These are phyloP conservation scores for Sphenodon punctatus DNA, from an alignment of 2,797 vertebrate species.

Conservation along the genomic window DNA sequence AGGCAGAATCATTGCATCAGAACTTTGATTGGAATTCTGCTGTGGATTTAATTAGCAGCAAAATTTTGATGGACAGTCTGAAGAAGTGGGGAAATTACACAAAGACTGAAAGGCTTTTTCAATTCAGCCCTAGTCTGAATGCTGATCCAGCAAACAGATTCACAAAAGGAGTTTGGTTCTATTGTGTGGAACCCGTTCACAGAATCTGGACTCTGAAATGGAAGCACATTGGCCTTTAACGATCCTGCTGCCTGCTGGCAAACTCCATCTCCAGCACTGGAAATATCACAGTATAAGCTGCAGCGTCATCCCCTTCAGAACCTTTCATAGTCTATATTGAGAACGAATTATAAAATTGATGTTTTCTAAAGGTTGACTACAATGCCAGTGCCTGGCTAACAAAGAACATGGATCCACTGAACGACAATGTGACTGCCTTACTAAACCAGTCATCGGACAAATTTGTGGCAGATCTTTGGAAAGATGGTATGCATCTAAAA, in stretches of 20 bases:
- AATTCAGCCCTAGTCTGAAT: background rate
- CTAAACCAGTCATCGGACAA: conserved; percentile 90
- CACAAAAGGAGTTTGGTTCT: background rate
- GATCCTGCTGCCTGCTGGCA: background rate
- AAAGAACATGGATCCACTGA: conserved; percentile 98
- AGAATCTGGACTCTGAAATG: background rate
- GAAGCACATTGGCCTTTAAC: background rate
- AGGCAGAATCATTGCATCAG: too few species aligned
- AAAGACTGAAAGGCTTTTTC: background rate
- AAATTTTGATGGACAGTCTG: too few species aligned
- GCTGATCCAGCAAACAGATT: background rate
- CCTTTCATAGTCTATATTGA: background rate
- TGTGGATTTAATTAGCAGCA: too few species aligned
- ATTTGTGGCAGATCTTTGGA: conserved; percentile 95
- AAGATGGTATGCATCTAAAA: conserved; percentile 83
- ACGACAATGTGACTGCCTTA: conserved; percentile 92
- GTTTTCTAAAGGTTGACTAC: conserved; percentile 86
- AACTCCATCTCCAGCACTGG: background rate
- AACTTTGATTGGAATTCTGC: too few species aligned
- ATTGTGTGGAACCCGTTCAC: background rate
- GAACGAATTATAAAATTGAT: background rate
- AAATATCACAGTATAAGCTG: background rate
- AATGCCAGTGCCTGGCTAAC: conserved; percentile 93
- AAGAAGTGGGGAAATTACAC: too few species aligned
- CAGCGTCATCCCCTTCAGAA: too few species aligned